A percentile compares a stretch with the other conserved stretches of the same genome.
phyloP scores from a whole-genome alignment of 2,113 vertebrate genomes.

The Ornithorhynchus anatinus region DNA sequence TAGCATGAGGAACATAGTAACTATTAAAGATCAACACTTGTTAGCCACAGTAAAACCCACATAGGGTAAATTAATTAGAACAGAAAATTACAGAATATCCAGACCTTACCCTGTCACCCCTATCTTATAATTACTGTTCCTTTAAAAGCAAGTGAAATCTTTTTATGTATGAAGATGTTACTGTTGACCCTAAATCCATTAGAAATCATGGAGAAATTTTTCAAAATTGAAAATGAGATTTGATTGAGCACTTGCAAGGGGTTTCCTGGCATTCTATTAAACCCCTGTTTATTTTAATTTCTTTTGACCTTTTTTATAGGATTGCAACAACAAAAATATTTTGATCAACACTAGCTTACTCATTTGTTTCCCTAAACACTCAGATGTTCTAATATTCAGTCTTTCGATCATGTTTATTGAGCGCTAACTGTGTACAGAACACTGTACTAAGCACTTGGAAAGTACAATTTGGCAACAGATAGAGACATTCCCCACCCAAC shows the following conservation, averaged over 20 bases:
- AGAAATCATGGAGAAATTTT: conserved; percentile 6
- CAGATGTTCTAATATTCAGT: too few species aligned
- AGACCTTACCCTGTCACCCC: conserved; percentile 31
- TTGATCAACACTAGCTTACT: too few species aligned
- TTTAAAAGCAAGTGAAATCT: conserved; percentile 43
- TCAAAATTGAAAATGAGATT: not conserved
- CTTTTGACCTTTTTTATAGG: too few species aligned
- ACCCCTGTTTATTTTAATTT: not conserved
- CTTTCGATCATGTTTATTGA: too few species aligned
- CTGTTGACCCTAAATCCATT: conserved; percentile 31
- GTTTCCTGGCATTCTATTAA: not conserved
- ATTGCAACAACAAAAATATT: too few species aligned
- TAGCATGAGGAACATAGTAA: conserved; percentile 37
- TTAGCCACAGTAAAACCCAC: not conserved
- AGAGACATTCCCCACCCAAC: too few species aligned
- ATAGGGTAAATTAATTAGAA: conserved; percentile 53
- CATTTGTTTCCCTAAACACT: too few species aligned
- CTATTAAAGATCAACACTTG: conserved; percentile 57
- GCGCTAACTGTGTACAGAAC: too few species aligned
- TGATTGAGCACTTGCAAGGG: not conserved
- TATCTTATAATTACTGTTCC: conserved; percentile 50
- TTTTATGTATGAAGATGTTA: conserved; percentile 21
- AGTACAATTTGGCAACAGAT: too few species aligned
- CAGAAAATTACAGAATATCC: conserved; percentile 46
- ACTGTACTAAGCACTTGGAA: too few species aligned